Evolutionary conservation across 2,888 invertebrate species (phyloP), one percentile per base, ranked within the genome.

Genomic region (Scaptomyza tumidula): DNA sequence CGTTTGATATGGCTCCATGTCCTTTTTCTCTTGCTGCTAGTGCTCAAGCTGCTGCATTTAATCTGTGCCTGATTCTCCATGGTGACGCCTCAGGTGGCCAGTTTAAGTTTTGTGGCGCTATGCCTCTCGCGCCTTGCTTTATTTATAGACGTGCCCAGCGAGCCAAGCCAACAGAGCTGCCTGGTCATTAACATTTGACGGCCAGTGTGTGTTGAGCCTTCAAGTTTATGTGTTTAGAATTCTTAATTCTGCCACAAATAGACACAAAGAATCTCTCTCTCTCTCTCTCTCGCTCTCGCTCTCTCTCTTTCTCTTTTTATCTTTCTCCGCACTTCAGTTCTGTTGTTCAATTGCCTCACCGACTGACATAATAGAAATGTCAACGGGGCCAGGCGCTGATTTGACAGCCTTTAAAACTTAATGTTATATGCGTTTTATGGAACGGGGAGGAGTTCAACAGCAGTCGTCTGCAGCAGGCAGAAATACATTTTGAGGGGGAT

Each of bases 331-430:
- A 37, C 37, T 39, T 24, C 39, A 52, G 48, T 53, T 24, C 41
- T 31, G 54, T 39, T 46, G 16, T 56, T 44, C 66, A 75, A 75
- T 74, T 83, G 81, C 78, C 83, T 86, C 75, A 88, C 74, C 86
- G 88, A 89, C 89, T 89, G 89, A 90, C 90, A 86, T 90, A 89
- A 88, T 86, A 77, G 82, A 88, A 82, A 87, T 88, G 89, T 90
- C 89, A 87, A 85, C 68, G 56, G 56, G 63, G 73, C 58, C 65
- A 71, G 77, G 67, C 85, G 62, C 71, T 73, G 75, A 84, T 87
- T 88, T 84, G 79, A 75, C 81, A 86, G 80, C 67, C 56, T 35
- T 33, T n/a, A 33, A 63, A 61, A 52, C 52, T 24, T 24, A 24
- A 27, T 9, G 16, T 10, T 41, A 3, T 16, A 16, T 41, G 39